Evolutionary conservation across 2,888 invertebrate species (phyloP).

Genomic region (Synergus japonicus): DNA sequence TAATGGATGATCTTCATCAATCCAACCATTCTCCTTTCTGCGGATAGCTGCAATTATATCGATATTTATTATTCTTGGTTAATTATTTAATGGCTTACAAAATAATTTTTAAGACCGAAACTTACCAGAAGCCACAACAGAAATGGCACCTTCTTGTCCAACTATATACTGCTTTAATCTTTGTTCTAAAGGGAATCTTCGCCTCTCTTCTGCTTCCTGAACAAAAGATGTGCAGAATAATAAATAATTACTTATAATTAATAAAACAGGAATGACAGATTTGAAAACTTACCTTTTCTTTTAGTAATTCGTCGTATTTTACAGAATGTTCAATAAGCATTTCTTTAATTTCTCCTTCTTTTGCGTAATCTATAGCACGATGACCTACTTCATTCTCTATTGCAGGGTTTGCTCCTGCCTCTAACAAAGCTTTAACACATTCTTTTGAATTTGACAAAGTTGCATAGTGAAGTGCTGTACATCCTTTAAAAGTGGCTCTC

Average conservation of each 20-base stretch:
- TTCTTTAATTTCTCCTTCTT: slow-evolving; percentile 82
- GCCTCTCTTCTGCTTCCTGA: slow-evolving; percentile 87
- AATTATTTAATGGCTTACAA: background rate
- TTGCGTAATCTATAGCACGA: slow-evolving; percentile 86
- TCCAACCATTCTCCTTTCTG: slow-evolving; percentile 95
- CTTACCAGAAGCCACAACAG: slow-evolving; percentile 86
- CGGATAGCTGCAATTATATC: slow-evolving; percentile 82
- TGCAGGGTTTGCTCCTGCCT: slow-evolving; percentile 86
- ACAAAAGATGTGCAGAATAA: slow-evolving; percentile 38
- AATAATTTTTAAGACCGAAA: slow-evolving; percentile 9
- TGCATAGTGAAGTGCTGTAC: slow-evolving; percentile 94
- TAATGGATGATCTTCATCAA: slow-evolving; percentile 93
- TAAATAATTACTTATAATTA: too few species aligned
- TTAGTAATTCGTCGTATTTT: slow-evolving; percentile 71
- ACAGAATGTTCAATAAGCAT: slow-evolving; percentile 80
- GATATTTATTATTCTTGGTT: background rate
- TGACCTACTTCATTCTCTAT: slow-evolving; percentile 89
- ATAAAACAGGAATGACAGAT: background rate
- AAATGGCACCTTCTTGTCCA: slow-evolving; percentile 91
- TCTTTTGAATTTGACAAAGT: slow-evolving; percentile 85
- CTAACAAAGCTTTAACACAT: slow-evolving; percentile 83
- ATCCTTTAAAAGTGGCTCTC: slow-evolving; percentile 88
- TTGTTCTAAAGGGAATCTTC: slow-evolving; percentile 90
- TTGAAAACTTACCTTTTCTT: slow-evolving; percentile 67
- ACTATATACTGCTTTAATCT: slow-evolving; percentile 89